Evolutionary conservation across 2,888 invertebrate genomes (phyloP).

Genomic region (Brachypalpus laphriformis): DNA sequence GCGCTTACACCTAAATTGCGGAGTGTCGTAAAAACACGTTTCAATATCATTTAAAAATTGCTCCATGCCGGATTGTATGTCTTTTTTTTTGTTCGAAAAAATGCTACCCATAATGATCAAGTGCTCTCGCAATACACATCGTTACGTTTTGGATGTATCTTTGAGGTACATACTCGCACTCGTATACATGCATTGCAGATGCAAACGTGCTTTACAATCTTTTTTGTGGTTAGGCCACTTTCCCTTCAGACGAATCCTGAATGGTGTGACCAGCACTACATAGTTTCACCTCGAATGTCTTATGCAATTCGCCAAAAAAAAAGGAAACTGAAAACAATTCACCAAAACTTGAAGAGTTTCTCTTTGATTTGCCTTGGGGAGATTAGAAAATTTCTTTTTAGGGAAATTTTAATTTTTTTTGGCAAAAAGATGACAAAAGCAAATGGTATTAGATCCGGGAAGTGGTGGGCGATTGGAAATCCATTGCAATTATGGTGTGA

Average conservation of each 20-base stretch:
- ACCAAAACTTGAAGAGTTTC: conserved; percentile 20
- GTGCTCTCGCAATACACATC: not conserved
- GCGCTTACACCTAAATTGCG: not conserved
- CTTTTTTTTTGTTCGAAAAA: not conserved
- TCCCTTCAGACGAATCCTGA: conserved; percentile 52
- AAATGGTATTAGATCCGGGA: conserved; percentile 3
- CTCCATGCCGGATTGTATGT: not conserved
- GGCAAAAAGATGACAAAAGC: conserved; percentile 24
- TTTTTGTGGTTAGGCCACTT: conserved; percentile 38
- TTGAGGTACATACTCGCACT: not conserved
- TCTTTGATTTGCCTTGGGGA: conserved; percentile 12
- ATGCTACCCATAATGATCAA: not conserved
- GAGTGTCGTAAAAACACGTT: conserved; percentile 5
- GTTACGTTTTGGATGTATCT: not conserved
- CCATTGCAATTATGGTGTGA: not conserved
- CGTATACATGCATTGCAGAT: conserved; percentile 18
- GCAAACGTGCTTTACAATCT: conserved; percentile 19
- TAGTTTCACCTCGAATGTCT: conserved; percentile 42
- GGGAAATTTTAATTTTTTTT: not conserved
- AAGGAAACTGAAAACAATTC: conserved; percentile 16
- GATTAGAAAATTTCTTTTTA: conserved; percentile 22
- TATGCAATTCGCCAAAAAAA: conserved; percentile 9
- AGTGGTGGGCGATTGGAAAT: conserved; percentile 17
- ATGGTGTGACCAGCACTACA: conserved; percentile 1
- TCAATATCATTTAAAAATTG: not conserved